These are phyloP conservation scores for Drosophila merina DNA, from an alignment of 2,888 invertebrate genomes.

Conservation along the genomic window DNA sequence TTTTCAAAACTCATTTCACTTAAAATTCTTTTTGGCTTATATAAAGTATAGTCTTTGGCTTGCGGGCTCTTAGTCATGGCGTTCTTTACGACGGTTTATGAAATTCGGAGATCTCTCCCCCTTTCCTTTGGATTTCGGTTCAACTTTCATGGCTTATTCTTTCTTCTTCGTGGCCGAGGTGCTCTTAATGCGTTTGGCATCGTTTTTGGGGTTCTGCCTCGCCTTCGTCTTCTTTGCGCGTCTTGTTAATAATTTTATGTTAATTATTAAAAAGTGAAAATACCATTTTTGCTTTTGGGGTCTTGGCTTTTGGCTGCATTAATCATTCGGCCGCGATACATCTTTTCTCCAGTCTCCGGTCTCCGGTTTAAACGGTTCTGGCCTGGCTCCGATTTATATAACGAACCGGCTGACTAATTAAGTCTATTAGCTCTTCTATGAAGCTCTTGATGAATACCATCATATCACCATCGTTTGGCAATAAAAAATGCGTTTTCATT, in stretches of 20 bases:
- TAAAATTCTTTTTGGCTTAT: conserved; percentile 69
- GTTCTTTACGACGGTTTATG: conserved; percentile 64
- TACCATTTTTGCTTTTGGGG: conserved; percentile 51
- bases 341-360: conserved; percentile 17
- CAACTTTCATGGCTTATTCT: conserved; percentile 72
- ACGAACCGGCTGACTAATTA: conserved; percentile 42
- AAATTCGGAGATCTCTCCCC: conserved; percentile 50
- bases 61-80: conserved; percentile 59
- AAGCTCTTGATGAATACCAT: conserved; percentile 6
- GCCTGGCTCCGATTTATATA: conserved; percentile 54
- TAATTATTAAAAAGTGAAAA: conserved; percentile 80
- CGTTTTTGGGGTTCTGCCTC: conserved; percentile 58
- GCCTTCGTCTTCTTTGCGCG: conserved; percentile 49
- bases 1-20: conserved; percentile 74
- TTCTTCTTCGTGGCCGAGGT: conserved; percentile 47
- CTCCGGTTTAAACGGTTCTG: conserved; percentile 51
- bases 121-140: conserved; percentile 36
- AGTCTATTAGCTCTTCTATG: conserved; percentile 33
- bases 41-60: conserved; percentile 11
- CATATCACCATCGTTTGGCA: conserved; percentile 32
- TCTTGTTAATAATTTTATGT: conserved; percentile 73
- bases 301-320: conserved; percentile 45
- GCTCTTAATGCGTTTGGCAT: conserved; percentile 59
- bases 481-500: conserved; percentile 39
- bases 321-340: conserved; percentile 47